A percentile compares a stretch with the other conserved stretches of the same genome.
Evolutionary conservation across 2,113 vertebrate genomes (phyloP).

Genomic region (Pseudorectes ferrugineus): DNA sequence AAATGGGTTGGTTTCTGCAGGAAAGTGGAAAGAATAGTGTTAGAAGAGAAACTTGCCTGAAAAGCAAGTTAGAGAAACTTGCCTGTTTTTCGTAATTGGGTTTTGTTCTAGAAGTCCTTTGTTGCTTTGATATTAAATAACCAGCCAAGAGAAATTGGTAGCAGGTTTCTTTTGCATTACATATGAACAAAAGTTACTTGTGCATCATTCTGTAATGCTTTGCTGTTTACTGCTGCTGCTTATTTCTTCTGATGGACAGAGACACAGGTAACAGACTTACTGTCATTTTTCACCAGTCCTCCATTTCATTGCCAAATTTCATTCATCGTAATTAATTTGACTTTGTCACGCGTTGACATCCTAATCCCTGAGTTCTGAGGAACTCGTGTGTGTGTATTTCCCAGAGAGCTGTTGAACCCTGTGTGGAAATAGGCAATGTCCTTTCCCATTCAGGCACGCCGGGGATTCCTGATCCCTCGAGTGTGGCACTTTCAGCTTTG

Average conservation of each 20-base stretch:
- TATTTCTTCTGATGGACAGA: conserved; percentile 57
- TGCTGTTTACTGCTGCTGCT: conserved; percentile 61
- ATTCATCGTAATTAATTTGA: not conserved
- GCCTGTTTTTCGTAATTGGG: not conserved
- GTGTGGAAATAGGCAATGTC: not conserved
- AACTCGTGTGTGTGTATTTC: accelerated
- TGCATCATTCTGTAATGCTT: conserved; percentile 49
- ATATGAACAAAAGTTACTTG: not conserved
- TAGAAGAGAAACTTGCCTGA: not conserved
- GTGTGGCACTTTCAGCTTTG: not conserved
- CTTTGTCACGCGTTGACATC: not conserved
- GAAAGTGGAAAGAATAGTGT: not conserved
- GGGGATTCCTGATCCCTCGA: not conserved
- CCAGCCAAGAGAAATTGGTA: not conserved
- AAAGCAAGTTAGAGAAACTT: too few relatives aligned
- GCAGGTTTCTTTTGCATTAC: not conserved
- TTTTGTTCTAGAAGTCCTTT: not conserved
- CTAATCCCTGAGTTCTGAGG: not conserved
- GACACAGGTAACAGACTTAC: conserved; percentile 60
- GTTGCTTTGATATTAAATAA: not conserved
- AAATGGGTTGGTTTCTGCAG: not conserved
- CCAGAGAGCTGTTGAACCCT: not conserved
- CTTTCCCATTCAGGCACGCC: accelerated
- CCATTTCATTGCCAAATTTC: not conserved
- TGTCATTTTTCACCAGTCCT: not conserved